Evolutionary conservation across 2,113 vertebrate species (phyloP).

Genomic region (Perca schrenkii): DNA sequence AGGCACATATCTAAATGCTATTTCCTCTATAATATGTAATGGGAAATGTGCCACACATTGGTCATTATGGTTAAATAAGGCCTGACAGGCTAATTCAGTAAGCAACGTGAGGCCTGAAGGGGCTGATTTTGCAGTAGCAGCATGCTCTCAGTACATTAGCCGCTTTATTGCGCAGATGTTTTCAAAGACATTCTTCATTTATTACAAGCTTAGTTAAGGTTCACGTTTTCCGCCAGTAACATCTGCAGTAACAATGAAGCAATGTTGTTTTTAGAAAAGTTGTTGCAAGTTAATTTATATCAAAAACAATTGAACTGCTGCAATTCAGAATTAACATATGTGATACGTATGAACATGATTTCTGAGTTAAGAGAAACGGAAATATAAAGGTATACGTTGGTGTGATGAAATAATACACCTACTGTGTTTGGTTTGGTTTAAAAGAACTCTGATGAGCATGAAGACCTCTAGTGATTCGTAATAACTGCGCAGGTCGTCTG

Average conservation of each 20-base stretch:
- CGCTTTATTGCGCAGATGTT: conserved; percentile 3
- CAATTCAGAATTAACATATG: not conserved
- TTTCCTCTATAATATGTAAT: not conserved
- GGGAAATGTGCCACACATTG: conserved; percentile 10
- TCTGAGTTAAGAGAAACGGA: not conserved
- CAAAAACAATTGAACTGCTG: not conserved
- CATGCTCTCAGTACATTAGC: not conserved
- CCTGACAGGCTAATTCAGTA: conserved; percentile 4
- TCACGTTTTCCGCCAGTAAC: not conserved
- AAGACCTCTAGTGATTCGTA: too few species aligned
- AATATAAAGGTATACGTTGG: too few species aligned
- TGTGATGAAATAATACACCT: too few species aligned
- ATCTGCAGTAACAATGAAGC: not conserved
- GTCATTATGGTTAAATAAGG: conserved; percentile 13
- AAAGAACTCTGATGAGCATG: too few species aligned
- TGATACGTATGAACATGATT: too few species aligned
- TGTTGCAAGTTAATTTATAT: not conserved
- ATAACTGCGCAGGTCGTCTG: too few species aligned
- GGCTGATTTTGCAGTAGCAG: not conserved
- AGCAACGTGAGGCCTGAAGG: not conserved
- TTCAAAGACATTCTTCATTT: not conserved
- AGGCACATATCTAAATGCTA: not conserved
- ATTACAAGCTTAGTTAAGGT: conserved; percentile 12
- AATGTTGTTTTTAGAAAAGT: not conserved
- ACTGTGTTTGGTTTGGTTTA: too few species aligned